Percentiles rank a stretch among this genome's conserved stretches.
Conservation (phyloP, 2,113 vertebrate species). For the Castor canadensis region DNA sequence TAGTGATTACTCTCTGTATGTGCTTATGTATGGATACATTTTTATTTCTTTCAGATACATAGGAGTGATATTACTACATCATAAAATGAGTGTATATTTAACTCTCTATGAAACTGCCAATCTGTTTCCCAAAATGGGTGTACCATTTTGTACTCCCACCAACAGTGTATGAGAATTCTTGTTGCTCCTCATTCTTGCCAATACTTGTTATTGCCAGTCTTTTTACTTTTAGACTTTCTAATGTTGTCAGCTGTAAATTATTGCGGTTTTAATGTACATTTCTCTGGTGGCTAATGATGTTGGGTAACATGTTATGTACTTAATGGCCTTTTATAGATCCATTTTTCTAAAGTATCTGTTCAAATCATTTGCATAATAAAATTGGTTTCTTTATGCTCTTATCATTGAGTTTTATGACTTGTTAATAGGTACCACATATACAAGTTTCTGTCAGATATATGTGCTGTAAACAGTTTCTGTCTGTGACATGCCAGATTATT, state of each 20-base stretch:
- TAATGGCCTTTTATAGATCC: neutral
- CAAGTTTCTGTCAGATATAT: neutral
- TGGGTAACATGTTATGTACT: neutral
- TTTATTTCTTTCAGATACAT: neutral
- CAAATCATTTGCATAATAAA: neutral
- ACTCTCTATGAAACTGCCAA: neutral
- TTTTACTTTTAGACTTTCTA: slow-evolving; percentile 1
- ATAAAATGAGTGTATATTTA: neutral
- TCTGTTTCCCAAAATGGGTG: neutral
- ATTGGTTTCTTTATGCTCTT: neutral
- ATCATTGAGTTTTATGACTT: neutral
- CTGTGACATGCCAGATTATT: neutral
- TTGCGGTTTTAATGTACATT: no score
- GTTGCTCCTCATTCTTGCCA: neutral
- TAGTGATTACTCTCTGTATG: neutral
- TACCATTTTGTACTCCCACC: no score
- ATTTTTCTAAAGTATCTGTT: neutral
- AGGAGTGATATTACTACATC: neutral
- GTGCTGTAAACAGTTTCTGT: neutral
- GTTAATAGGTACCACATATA: neutral
- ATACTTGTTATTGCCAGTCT: neutral
- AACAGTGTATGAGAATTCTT: no score
- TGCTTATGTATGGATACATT: neutral
- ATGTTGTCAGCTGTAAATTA: neutral
- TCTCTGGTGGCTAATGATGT: neutral